Evolutionary conservation across 2,888 invertebrate species (phyloP).

Genomic region (Lycophotia porphyrea): DNA sequence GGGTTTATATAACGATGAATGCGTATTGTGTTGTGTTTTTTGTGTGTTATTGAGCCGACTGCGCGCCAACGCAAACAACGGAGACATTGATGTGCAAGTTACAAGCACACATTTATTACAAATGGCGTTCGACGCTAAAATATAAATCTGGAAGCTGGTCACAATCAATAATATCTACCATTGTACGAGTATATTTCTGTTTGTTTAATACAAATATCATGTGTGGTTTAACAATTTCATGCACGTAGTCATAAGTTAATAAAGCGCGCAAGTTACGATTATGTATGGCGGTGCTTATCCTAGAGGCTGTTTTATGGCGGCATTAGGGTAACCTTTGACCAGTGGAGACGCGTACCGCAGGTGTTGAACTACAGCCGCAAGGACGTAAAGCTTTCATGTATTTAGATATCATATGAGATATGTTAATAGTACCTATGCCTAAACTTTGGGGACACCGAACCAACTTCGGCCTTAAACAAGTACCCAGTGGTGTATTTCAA

Average conservation of each 20-base stretch:
- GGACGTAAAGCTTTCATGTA: conserved; percentile 60
- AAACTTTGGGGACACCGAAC: conserved; percentile 60
- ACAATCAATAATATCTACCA: conserved; percentile 18
- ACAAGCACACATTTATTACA: conserved; percentile 13
- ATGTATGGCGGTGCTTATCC: conserved; percentile 59
- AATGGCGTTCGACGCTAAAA: conserved; percentile 8
- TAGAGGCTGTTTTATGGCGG: conserved; percentile 58
- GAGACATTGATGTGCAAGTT: conserved; percentile 22
- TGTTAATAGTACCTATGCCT: conserved; percentile 53
- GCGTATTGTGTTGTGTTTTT: conserved; percentile 10
- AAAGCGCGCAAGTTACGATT: conserved; percentile 58
- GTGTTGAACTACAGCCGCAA: conserved; percentile 62
- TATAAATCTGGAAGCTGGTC: conserved; percentile 1
- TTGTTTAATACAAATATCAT: conserved; percentile 30
- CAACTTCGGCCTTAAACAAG: conserved; percentile 61
- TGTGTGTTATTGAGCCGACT: conserved; percentile 15
- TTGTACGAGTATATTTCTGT: conserved; percentile 3
- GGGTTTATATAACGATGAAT: background rate
- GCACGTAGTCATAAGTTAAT: conserved; percentile 63
- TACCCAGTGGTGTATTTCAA: conserved; percentile 40
- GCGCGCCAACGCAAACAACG: conserved; percentile 19
- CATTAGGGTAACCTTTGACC: conserved; percentile 61
- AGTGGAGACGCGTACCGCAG: conserved; percentile 57
- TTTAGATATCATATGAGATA: conserved; percentile 64
- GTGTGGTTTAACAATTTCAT: conserved; percentile 46